Percentiles rank a stretch among this genome's conserved stretches.
Conservation (phyloP, 2,113 vertebrate species). For the Microcebus lehilahytsara region DNA sequence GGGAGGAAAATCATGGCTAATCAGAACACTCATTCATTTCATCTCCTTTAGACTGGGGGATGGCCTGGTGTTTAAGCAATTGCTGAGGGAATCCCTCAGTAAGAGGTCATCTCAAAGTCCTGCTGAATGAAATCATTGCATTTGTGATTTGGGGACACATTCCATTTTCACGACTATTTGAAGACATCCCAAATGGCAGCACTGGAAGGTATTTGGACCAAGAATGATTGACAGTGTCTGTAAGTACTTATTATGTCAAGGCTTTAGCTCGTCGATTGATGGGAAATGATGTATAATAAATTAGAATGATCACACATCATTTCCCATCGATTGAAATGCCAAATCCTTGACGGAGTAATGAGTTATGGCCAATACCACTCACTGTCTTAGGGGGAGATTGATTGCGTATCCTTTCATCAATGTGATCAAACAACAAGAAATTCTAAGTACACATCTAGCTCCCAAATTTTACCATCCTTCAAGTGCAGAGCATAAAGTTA, state of each 20-base stretch:
- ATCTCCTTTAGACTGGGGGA: background rate
- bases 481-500: conserved; percentile 52
- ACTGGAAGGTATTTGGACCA: conserved; percentile 85
- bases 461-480: conserved; percentile 73
- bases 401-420: conserved; percentile 87
- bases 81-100: conserved; percentile 17
- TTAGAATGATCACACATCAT: conserved; percentile 94
- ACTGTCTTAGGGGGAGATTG: conserved; percentile 89
- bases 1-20: background rate
- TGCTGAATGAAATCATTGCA: conserved; percentile 55
- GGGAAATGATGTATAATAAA: conserved; percentile 93
- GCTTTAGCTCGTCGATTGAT: conserved; percentile 89
- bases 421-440: conserved; percentile 87
- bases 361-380: conserved; percentile 91
- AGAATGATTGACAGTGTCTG: conserved; percentile 90
- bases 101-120: conserved; percentile 60
- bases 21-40: conserved; percentile 24
- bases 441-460: conserved; percentile 79
- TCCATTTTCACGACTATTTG: conserved; percentile 81
- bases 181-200: conserved; percentile 80
- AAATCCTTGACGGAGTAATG: conserved; percentile 91
- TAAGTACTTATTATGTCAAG: conserved; percentile 91
- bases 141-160: conserved; percentile 68
- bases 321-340: conserved; percentile 93
- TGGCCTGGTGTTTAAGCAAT: conserved; percentile 41